Evolutionary conservation across 2,888 invertebrate species (phyloP).

Genomic region (Orchestes rusci): DNA sequence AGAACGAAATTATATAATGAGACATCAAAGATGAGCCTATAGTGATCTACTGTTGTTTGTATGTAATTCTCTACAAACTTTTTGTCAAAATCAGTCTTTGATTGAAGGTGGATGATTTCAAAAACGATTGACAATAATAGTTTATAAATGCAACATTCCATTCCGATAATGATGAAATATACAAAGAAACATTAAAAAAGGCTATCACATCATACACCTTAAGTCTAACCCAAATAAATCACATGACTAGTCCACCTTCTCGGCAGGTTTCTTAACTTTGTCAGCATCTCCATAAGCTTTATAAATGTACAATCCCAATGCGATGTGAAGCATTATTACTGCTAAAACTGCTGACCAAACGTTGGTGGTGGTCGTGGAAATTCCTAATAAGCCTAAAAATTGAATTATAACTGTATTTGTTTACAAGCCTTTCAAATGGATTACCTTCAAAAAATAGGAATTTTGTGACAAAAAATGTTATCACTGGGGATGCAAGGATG

Average conservation of each 20-base stretch:
- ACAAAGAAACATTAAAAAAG: no score
- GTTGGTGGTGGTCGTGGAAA: conserved; percentile 55
- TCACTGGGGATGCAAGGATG: conserved; percentile 68
- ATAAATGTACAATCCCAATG: conserved; percentile 71
- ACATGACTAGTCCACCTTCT: conserved; percentile 35
- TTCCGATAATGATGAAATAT: no score
- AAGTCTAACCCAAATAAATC: conserved; percentile 6
- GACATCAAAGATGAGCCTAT: no score
- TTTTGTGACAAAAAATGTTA: conserved; percentile 67
- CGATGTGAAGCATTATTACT: conserved; percentile 66
- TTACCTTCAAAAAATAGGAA: conserved; percentile 61
- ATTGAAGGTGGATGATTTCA: no score
- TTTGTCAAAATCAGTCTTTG: no score
- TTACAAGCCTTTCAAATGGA: background rate
- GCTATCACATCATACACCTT: no score
- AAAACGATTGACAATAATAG: no score
- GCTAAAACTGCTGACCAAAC: conserved; percentile 74
- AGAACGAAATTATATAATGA: no score
- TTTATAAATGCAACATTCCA: no score
- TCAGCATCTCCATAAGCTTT: conserved; percentile 60
- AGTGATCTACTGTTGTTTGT: no score
- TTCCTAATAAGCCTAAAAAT: conserved; percentile 46
- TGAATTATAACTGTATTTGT: background rate
- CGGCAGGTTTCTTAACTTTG: conserved; percentile 38
- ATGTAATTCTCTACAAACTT: no score